Evolutionary conservation across 2,797 vertebrate genomes (phyloP).

Genomic region (Cyprinella venusta): DNA sequence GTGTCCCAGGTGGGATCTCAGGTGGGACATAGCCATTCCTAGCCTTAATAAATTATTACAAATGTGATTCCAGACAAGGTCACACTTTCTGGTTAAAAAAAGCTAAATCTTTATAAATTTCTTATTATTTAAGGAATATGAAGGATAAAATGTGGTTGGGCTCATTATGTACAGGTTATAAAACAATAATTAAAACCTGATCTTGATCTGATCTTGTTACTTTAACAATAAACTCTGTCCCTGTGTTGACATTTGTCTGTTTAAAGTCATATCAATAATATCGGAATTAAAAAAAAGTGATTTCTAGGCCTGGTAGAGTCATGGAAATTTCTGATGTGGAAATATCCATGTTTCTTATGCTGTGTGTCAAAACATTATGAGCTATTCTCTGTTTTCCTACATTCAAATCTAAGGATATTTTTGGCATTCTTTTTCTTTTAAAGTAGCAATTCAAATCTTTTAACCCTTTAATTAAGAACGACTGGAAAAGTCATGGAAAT

Average conservation of each 20-base stretch:
- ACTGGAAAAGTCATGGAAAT: not conserved
- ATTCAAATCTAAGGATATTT: not conserved
- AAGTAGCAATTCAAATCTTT: not conserved
- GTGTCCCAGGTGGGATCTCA: not conserved
- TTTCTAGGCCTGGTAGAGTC: not conserved
- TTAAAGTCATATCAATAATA: not conserved
- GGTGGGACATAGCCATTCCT: not conserved
- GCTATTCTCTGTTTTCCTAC: not conserved
- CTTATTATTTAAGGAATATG: not conserved
- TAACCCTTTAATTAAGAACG: not conserved
- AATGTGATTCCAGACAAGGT: not conserved
- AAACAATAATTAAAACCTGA: not conserved
- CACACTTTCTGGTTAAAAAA: not conserved
- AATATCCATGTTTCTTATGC: not conserved
- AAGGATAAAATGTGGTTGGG: not conserved
- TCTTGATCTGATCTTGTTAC: not conserved
- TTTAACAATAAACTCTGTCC: not conserved
- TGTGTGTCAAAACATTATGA: not conserved
- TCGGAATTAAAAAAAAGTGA: not conserved
- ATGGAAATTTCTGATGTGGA: not conserved
- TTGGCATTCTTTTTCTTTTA: not conserved
- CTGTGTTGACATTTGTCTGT: not conserved
- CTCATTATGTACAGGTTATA: not conserved
- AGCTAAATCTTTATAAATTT: not conserved
- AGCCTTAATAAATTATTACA: constrained; percentile 1